Evolutionary conservation across 2,888 invertebrate species (phyloP), one percentile per base, ranked within the genome.

Genomic region (Hirtodrosophila trivittata): DNA sequence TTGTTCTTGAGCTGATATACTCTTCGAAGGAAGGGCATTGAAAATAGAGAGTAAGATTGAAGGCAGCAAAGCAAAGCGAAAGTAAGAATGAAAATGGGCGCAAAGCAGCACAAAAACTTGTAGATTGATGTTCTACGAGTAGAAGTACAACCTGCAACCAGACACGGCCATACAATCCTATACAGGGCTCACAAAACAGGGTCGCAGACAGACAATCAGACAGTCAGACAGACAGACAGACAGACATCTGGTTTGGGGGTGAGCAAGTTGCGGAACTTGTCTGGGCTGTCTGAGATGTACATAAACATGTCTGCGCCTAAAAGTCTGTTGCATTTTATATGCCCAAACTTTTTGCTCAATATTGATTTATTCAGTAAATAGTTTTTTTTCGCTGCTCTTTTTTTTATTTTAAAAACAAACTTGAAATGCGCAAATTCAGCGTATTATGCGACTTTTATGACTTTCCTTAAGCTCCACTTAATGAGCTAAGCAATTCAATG

Each of bases 261-360:
- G 7, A 12, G 41, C 13, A 13, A 6, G 33, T 35, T 58, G 64
- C 64, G 73, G 49, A 73, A 62, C 60, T 71, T 64, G 73, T 74
- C 74, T 56, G 56, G 37, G 3, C 46, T 69, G 77, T 78, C 82
- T 75, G 75, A 75, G 72, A 77, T 77, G 72, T 67, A 75, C 69
- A 80, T 84, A 84, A 77, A 84, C 77, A 76, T 85, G 85, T 85
- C 81, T 85, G 77, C 73, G 84, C 84, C 86, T 84, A 71, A 77
- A 74, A 75, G 70, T 86, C 75, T 81, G 75, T 50, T 77, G 74
- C 82, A 76, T 74, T 78, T 71, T 74, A 60, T 70, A 46, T 52
- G 60, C 25, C 45, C 10, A 45, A 18, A 38, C 38, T 21, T 38
- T 45, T 12, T 4, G n/a, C 43, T 16, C 12, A 35, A 32, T 70